These are phyloP conservation scores for Camelus dromedarius DNA, from an alignment of 2,113 vertebrate species.

Conservation along the genomic window DNA sequence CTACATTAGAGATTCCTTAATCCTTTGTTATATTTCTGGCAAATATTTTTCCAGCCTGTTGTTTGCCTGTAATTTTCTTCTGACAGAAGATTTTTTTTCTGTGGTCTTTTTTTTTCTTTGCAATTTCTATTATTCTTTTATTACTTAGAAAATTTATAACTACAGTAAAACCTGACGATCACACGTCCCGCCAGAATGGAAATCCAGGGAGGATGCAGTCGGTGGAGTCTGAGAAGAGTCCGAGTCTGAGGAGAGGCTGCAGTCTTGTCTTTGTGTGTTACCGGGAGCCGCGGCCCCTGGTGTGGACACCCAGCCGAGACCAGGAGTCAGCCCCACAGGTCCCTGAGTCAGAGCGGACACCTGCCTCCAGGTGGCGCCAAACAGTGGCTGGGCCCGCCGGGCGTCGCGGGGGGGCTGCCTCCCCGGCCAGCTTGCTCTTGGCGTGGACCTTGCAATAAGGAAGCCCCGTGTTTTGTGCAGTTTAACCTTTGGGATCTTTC, in stretches of 20 bases:
- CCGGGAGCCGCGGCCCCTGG: accelerated
- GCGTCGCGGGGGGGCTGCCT: background rate
- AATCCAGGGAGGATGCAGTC: background rate
- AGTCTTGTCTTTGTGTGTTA: background rate
- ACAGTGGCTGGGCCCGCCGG: too few species aligned
- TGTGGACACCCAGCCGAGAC: background rate
- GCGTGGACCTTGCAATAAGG: accelerated
- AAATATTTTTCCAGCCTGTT: background rate
- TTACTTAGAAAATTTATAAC: background rate
- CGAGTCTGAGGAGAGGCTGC: background rate
- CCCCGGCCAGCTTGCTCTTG: accelerated
- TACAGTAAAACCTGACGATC: background rate
- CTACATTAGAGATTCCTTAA: background rate
- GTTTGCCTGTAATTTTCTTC: background rate
- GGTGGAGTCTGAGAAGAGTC: background rate
- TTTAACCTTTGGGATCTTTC: accelerated
- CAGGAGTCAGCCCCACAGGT: accelerated
- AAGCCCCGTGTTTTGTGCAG: accelerated
- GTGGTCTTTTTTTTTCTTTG: background rate
- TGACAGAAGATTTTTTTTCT: background rate
- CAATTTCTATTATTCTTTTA: background rate
- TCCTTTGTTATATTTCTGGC: background rate
- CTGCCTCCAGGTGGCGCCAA: background rate
- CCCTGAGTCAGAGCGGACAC: accelerated
- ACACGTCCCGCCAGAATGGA: accelerated